Evolutionary conservation across 2,888 invertebrate species (phyloP).

Genomic region (Gari tellinella): DNA sequence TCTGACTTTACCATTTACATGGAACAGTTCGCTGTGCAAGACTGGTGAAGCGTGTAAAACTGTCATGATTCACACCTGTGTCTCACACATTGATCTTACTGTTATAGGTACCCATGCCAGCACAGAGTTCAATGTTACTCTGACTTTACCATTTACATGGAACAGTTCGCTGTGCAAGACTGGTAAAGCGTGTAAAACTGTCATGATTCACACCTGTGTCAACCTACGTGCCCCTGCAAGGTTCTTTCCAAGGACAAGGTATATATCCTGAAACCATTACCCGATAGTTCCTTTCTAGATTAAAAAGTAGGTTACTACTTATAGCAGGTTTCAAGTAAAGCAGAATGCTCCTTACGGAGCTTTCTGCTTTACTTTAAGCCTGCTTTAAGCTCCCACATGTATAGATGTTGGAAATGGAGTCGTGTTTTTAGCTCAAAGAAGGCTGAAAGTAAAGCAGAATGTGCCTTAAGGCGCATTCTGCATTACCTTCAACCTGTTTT

Average conservation of each 20-base stretch:
- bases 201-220: slow-evolving; percentile 78
- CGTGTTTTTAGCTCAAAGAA: too few relatives aligned
- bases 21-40: slow-evolving; percentile 75
- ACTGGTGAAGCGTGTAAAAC: slow-evolving; percentile 55
- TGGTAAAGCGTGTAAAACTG: slow-evolving; percentile 55
- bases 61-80: slow-evolving; percentile 77
- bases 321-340: too few relatives aligned
- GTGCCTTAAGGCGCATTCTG: too few relatives aligned
- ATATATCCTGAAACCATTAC: background rate
- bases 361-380: too few relatives aligned
- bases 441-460: background rate
- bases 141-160: slow-evolving; percentile 78
- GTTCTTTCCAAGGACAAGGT: slow-evolving; percentile 80
- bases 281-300: too few relatives aligned
- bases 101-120: slow-evolving; percentile 68
- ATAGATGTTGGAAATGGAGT: too few relatives aligned
- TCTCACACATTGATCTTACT: slow-evolving; percentile 47
- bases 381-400: too few relatives aligned
- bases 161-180: slow-evolving; percentile 71
- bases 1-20: slow-evolving; percentile 74
- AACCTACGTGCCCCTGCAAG: slow-evolving; percentile 75
- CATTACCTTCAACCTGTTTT: too few relatives aligned
- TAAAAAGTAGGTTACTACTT: too few relatives aligned
- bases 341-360: too few relatives aligned
- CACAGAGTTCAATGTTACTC: slow-evolving; percentile 75